These are phyloP conservation scores for Amaurobius ferox DNA, from an alignment of 2,888 invertebrate genomes.

Conservation along the genomic window DNA sequence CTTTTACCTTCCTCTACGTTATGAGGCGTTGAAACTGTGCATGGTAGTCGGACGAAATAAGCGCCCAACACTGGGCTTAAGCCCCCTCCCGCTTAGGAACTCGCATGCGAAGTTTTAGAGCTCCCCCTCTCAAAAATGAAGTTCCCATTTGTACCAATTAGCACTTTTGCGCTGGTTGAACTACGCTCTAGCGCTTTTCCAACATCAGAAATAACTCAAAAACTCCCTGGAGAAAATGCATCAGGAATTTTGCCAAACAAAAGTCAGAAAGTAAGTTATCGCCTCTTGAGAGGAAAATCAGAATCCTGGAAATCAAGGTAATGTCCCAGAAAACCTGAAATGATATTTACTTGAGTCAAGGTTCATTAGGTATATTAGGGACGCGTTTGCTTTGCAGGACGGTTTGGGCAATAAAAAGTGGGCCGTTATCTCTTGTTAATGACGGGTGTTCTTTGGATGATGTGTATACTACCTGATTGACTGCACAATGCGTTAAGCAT, in stretches of 20 bases:
- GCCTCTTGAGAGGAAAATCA: slow-evolving; percentile 32
- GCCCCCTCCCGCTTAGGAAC: not conserved
- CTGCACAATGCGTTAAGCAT: slow-evolving; percentile 33
- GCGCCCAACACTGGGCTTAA: not conserved
- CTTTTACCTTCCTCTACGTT: not conserved
- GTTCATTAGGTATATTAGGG: slow-evolving; percentile 66
- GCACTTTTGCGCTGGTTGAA: slow-evolving; percentile 47
- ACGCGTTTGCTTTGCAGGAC: slow-evolving; percentile 12
- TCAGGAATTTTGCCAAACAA: slow-evolving; percentile 40
- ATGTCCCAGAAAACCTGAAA: slow-evolving; percentile 70
- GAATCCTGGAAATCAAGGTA: slow-evolving; percentile 61
- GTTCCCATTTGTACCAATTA: slow-evolving; percentile 63
- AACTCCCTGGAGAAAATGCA: slow-evolving; percentile 42
- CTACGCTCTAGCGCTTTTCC: slow-evolving; percentile 34
- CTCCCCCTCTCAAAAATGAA: slow-evolving; percentile 5
- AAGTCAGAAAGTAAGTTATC: slow-evolving; percentile 66
- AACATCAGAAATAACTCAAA: slow-evolving; percentile 48
- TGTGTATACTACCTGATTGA: slow-evolving; percentile 50
- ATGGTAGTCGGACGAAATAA: not conserved
- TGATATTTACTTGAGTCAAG: slow-evolving; percentile 69
- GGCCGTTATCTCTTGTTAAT: slow-evolving; percentile 60
- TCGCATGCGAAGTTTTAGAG: slow-evolving; percentile 9
- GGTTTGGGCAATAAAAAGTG: slow-evolving; percentile 50
- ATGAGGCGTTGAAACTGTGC: not conserved
- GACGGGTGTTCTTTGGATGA: slow-evolving; percentile 46